These are phyloP conservation scores for Drosophila tani DNA, from an alignment of 1,140 invertebrate genomes.

Conservation along the genomic window DNA sequence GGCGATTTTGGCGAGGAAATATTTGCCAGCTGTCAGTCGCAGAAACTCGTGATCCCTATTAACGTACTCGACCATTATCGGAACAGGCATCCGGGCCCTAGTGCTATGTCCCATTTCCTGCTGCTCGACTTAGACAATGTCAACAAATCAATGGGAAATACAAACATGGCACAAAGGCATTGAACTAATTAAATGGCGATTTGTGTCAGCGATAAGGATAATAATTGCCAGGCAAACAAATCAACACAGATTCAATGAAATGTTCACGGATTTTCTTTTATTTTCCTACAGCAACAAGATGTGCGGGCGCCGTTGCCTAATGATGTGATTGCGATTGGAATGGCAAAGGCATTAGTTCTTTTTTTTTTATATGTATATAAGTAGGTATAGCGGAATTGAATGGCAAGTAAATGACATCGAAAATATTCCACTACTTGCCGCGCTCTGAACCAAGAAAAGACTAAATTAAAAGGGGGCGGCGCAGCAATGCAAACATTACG, in stretches of 20 bases:
- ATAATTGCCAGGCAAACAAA: slow-evolving; percentile 79
- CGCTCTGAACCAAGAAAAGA: slow-evolving; percentile 73
- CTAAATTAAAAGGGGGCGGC: slow-evolving; percentile 33
- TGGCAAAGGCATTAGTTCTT: slow-evolving; percentile 19
- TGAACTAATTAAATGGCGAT: slow-evolving; percentile 80
- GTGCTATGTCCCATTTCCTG: slow-evolving; percentile 23
- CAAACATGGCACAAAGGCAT: slow-evolving; percentile 67
- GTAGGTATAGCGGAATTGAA: slow-evolving; percentile 20
- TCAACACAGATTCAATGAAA: slow-evolving; percentile 42
- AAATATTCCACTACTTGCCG: slow-evolving; percentile 70
- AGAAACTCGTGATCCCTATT: slow-evolving; percentile 46
- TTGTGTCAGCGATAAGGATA: slow-evolving; percentile 80
- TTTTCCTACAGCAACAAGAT: slow-evolving; percentile 12
- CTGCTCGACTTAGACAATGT: slow-evolving; percentile 49
- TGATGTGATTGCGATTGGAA: slow-evolving; percentile 67
- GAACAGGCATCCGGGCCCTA: not conserved
- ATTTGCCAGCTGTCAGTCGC: slow-evolving; percentile 47
- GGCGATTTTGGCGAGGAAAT: slow-evolving; percentile 32
- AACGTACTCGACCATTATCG: slow-evolving; percentile 42
- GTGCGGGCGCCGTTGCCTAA: slow-evolving; percentile 60
- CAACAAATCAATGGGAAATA: slow-evolving; percentile 76
- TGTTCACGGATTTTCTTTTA: slow-evolving; percentile 48
- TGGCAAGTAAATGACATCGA: slow-evolving; percentile 71
- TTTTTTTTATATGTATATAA: slow-evolving; percentile 5
- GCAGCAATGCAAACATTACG: slow-evolving; percentile 60